These are phyloP conservation scores for Rhagoletis pomonella DNA, from an alignment of 1,140 invertebrate species.

Conservation along the genomic window DNA sequence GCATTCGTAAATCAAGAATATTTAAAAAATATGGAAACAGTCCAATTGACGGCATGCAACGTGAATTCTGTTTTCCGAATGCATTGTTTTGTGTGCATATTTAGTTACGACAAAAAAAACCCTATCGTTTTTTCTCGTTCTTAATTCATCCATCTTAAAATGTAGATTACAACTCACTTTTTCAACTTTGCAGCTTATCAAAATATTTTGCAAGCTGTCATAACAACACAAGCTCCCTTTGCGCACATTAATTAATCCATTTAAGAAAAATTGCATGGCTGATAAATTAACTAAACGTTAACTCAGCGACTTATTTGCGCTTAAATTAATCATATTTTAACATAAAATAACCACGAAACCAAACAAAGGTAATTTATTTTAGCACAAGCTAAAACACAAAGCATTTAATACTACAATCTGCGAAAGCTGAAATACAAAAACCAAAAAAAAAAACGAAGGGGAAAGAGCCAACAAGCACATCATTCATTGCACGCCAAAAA, in stretches of 20 bases:
- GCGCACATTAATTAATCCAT: neutral
- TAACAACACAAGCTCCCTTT: neutral
- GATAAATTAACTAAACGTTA: constrained; percentile 49
- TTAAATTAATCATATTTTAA: constrained; percentile 43
- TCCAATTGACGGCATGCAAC: too few relatives aligned
- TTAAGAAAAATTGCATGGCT: constrained; percentile 1
- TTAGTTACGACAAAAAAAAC: too few relatives aligned
- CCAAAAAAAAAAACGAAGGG: neutral
- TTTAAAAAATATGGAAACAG: too few relatives aligned
- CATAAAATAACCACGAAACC: neutral
- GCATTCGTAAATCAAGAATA: too few relatives aligned
- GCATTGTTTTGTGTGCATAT: too few relatives aligned
- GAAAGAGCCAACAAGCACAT: neutral
- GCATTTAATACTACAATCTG: neutral
- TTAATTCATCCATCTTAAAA: too few relatives aligned
- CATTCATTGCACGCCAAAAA: neutral
- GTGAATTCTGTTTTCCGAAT: too few relatives aligned
- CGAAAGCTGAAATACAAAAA: neutral
- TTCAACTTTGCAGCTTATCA: neutral
- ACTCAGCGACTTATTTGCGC: constrained; percentile 42
- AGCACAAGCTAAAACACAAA: neutral
- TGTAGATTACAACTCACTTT: too few relatives aligned
- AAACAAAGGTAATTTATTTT: neutral
- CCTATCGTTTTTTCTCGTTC: too few relatives aligned
- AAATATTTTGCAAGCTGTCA: constrained; percentile 30